These are phyloP conservation scores for Archocentrus centrarchus DNA, from an alignment of 2,113 vertebrate species.

Conservation along the genomic window DNA sequence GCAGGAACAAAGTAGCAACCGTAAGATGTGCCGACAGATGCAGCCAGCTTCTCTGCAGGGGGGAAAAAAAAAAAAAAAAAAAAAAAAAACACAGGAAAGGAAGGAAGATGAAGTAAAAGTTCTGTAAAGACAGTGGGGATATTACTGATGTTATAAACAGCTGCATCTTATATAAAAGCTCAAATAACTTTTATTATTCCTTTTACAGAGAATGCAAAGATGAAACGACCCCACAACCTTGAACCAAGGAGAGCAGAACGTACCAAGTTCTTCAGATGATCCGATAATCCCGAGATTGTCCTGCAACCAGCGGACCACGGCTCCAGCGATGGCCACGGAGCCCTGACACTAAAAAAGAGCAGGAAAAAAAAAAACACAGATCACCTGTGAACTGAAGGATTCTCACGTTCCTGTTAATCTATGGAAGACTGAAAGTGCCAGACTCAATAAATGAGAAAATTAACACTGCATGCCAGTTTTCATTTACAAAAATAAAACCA, in stretches of 20 bases:
- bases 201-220: background rate
- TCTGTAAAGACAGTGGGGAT: background rate
- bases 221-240: background rate
- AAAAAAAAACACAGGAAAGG: background rate
- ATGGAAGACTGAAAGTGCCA: background rate
- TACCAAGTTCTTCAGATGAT: constrained; percentile 90
- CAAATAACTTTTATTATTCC: background rate
- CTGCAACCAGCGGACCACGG: constrained; percentile 94
- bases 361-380: background rate
- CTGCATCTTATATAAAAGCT: background rate
- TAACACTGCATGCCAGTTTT: background rate
- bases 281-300: constrained; percentile 95
- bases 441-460: background rate
- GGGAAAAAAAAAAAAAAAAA: background rate
- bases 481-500: no score
- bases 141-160: background rate
- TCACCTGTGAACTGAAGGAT: background rate
- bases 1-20: constrained; percentile 97
- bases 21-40: constrained; percentile 90
- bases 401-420: background rate
- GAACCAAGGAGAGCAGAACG: constrained; percentile 16
- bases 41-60: constrained; percentile 88
- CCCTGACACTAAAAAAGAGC: constrained; percentile 79
- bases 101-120: background rate
- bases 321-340: constrained; percentile 96